A percentile compares a stretch with the other conserved stretches of the same genome.
Evolutionary conservation across 2,113 vertebrate genomes (phyloP).

Genomic region (Laterallus jamaicensis): DNA sequence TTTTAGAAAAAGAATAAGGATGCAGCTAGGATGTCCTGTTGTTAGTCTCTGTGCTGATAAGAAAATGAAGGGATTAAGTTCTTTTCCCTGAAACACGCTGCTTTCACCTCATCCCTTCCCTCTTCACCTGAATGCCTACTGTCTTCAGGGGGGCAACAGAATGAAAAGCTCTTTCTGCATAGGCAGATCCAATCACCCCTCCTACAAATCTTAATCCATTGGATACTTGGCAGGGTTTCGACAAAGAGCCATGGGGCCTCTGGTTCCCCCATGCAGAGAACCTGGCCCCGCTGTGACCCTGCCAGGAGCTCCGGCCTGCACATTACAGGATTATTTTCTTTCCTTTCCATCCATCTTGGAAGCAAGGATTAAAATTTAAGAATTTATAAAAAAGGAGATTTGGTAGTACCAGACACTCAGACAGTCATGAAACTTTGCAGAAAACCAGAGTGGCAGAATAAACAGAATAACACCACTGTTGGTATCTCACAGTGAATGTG

Average conservation of each 20-base stretch:
- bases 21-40: not conserved
- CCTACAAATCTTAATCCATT: slow-evolving; percentile 40
- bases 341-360: not conserved
- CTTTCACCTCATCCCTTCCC: not conserved
- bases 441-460: not conserved
- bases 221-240: slow-evolving; percentile 60
- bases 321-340: not conserved
- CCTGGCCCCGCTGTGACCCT: slow-evolving; percentile 33
- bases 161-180: slow-evolving; percentile 1
- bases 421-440: not conserved
- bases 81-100: not conserved
- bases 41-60: not conserved
- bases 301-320: not conserved
- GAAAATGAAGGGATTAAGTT: not conserved
- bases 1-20: not conserved
- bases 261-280: slow-evolving; percentile 18
- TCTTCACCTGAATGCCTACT: slow-evolving; percentile 8
- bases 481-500: not conserved
- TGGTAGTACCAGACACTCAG: not conserved
- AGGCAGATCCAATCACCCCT: slow-evolving; percentile 8
- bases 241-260: slow-evolving; percentile 32
- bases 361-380: not conserved
- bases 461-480: not conserved
- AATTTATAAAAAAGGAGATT: not conserved
- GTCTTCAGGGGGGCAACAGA: not conserved